Base-by-base conservation (phyloP, 2,888 invertebrate genomes). In the Drosophila stalkeri region DNA sequence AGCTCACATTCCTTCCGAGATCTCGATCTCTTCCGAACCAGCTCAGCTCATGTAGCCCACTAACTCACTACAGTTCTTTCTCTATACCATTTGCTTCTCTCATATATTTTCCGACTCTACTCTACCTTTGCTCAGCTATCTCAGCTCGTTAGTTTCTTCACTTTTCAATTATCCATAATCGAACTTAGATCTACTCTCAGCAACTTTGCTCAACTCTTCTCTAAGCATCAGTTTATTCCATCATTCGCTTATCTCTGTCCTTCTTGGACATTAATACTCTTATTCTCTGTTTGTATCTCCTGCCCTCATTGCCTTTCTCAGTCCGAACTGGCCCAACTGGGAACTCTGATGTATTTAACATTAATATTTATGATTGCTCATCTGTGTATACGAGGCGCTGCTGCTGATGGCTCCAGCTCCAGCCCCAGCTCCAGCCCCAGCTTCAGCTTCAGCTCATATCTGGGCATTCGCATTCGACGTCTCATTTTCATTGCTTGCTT, bases 311-410 rank as follows among this genome's bases (percentile, higher is more conserved):
- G 14, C 1, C 31, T 31, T 11, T 2, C 37, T 14, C 43, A 18
- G 16, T n/a, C 20, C 8, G 37, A 16, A 37, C 37, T 14, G 23
- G 9, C 14, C 41, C 56, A 23, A 23, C 51, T 23, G 46, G 43
- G 23, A 39, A 20, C 56, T 64, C 65, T 65, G 68, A 76, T 75
- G 86, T 88, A 86, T 84, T 84, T 84, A 88, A 71, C 88, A 89
- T 85, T 89, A 85, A 85, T 85, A 85, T 85, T 85, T 85, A 85
- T 85, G 85, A 89, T 86, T 89, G 84, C 84, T 89, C 87, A 89
- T 78, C 84, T 81, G 76, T 72, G 74, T 75, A 75, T 78, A 47
- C 16, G 31, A 46, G 54, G 39, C 62, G 60, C 52, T 65, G 64
- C 47, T 18, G 55, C 52, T 44, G 63, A 46, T 76, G 73, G 57